Evolutionary conservation across 1,140 invertebrate species (phyloP).

Genomic region (Ips nitidus): DNA sequence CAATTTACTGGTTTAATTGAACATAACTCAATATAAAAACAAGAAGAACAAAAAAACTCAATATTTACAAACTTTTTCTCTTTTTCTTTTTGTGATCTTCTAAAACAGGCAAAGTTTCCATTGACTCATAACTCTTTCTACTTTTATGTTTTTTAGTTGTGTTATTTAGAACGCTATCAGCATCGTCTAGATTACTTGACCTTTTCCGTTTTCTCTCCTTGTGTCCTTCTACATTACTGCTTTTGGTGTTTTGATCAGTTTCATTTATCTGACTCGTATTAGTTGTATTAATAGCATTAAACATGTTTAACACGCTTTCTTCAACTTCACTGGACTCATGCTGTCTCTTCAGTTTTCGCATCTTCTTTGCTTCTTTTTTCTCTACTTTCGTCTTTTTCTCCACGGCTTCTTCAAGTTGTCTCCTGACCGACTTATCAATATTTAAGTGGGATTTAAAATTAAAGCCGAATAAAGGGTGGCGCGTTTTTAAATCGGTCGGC

Average conservation of each 20-base stretch:
- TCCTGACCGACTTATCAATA: slow-evolving; percentile 29
- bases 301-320: slow-evolving; percentile 19
- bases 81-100: slow-evolving; percentile 5
- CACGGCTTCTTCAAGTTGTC: slow-evolving; percentile 31
- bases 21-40: background rate
- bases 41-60: background rate
- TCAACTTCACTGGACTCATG: background rate
- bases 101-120: no score
- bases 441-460: slow-evolving; percentile 35
- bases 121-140: background rate
- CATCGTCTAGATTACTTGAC: no score
- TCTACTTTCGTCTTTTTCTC: slow-evolving; percentile 21
- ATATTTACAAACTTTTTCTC: background rate
- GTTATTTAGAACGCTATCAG: no score
- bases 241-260: background rate
- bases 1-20: background rate
- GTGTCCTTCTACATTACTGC: no score
- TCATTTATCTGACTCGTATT: background rate
- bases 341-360: slow-evolving; percentile 4
- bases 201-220: no score
- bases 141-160: background rate
- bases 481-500: slow-evolving; percentile 28
- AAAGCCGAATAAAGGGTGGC: slow-evolving; percentile 39
- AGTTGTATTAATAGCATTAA: slow-evolving; percentile 2
- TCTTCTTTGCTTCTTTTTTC: slow-evolving; percentile 21